Base-by-base conservation (phyloP, 1,140 invertebrate genomes). In the Saccostrea echinata region DNA sequence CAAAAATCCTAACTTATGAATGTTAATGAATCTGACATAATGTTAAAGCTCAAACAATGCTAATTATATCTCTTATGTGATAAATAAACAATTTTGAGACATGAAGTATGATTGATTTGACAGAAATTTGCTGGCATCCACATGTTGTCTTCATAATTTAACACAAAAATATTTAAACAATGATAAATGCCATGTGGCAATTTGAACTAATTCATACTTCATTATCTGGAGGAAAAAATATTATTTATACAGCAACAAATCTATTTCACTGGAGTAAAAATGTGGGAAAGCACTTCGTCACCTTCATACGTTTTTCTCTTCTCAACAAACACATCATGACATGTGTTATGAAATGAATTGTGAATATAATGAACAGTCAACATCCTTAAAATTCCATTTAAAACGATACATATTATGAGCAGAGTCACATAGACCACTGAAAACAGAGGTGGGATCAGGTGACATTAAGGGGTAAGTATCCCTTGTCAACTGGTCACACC, bases 181-280 rank as follows among this genome's bases (percentile, higher is more conserved):
- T 76, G 27, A 76, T 13, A 76, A 76, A 76, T 76, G 68, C 16
- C 68, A 33, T 18, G 68, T 18, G 68, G 68, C 68, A 76, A 18
- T 71, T 12, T 33, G 27, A 76, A 76, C 68, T 13, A 76, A 76
- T 30, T 76, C 68, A 76, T 76, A 76, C 27, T 30, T 33, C 11
- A 76, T 76, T 76, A 76, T 33, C 27, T 30, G 27, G 4, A 76
- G 27, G 16, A 27, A 76, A 30, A 11, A 30, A 27, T 33, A 12
- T 76, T 76, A 24, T 76, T 76, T 76, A 76, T 16, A 33, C 24
- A 11, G 24, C 30, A 76, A 76, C 68, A 76, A 76, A 76, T 76
- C 68, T 76, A 30, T 76, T 76, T 76, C 68, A 76, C 68, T 18
- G 27, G 68, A 33, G 24, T 30, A 76, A 76, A 24, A 30, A 76